Evolutionary conservation across 2,888 invertebrate genomes (phyloP).

Genomic region (Acanthoscelides obtectus): DNA sequence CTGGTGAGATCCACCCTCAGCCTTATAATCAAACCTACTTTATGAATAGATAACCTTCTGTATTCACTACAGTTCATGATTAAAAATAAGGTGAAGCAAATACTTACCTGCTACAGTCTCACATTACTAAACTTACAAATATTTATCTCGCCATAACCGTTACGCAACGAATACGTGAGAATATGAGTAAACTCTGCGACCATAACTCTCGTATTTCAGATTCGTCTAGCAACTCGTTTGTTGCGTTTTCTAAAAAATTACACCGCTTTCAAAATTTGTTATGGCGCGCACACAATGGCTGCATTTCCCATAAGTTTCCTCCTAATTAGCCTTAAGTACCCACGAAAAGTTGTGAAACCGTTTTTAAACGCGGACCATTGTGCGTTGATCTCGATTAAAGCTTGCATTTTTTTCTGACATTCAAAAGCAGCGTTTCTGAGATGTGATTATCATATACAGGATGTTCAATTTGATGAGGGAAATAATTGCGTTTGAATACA

Average conservation of each 20-base stretch:
- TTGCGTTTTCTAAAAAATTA: background rate
- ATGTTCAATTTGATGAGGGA: no score
- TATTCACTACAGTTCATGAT: background rate
- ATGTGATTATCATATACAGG: background rate
- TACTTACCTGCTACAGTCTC: background rate
- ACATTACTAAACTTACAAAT: background rate
- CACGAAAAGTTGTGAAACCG: background rate
- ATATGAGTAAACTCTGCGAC: background rate
- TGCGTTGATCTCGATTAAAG: background rate
- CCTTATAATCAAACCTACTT: no score
- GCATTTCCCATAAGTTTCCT: background rate
- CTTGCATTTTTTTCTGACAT: background rate
- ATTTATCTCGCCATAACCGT: background rate
- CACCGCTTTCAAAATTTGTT: background rate
- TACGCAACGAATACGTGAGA: background rate
- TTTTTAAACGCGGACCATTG: background rate
- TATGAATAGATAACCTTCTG: no score
- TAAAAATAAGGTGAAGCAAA: background rate
- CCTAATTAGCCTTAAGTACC: background rate
- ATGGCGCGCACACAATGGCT: background rate
- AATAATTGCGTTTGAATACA: no score
- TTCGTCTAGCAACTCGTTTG: background rate
- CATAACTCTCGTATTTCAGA: background rate
- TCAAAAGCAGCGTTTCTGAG: background rate
- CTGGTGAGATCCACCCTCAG: no score